These are phyloP conservation scores for Akabosia matsudoensis DNA, from an alignment of 1,140 invertebrate genomes.

Conservation along the genomic window DNA sequence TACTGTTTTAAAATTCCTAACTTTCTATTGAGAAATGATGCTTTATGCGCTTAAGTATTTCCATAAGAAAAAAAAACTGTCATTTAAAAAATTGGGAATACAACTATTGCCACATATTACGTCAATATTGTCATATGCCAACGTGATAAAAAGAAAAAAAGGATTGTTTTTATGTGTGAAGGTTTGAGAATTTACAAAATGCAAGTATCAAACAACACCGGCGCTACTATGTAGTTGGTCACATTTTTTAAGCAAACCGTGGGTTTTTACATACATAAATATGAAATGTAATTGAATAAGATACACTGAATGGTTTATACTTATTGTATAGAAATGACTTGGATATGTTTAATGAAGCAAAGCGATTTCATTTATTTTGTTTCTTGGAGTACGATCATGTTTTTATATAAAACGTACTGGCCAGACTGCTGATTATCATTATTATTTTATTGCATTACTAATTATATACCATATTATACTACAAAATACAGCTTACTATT, in stretches of 20 bases:
- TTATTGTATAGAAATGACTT: not conserved
- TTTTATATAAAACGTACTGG: constrained; percentile 19
- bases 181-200: no score
- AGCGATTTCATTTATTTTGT: not conserved
- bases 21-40: no score
- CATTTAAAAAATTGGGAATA: no score
- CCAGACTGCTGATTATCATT: constrained; percentile 24
- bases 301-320: not conserved
- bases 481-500: constrained; percentile 3
- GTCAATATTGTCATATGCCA: not conserved
- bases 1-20: no score
- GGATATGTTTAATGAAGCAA: not conserved
- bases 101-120: no score
- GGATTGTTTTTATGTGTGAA: no score
- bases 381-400: constrained; percentile 2
- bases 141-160: not conserved
- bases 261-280: not conserved
- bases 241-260: not conserved
- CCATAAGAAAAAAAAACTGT: no score
- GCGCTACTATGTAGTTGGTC: no score
- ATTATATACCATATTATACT: not conserved
- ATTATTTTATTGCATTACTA: constrained; percentile 8
- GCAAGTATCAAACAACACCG: no score
- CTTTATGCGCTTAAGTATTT: no score
- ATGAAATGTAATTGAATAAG: not conserved